These are phyloP conservation scores for Rhea pennata DNA, from an alignment of 2,113 vertebrate genomes.

Conservation along the genomic window DNA sequence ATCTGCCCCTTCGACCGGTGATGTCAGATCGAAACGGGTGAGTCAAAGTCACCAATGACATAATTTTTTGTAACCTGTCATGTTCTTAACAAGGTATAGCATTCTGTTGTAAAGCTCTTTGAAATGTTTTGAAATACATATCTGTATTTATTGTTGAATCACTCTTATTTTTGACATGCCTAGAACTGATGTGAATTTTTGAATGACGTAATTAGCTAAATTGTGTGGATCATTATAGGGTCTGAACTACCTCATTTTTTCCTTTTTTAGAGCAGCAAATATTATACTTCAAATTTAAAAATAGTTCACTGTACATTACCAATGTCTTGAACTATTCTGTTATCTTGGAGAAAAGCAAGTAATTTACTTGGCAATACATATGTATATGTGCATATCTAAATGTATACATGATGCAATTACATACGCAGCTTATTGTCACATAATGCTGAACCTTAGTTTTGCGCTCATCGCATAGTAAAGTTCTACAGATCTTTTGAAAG, in stretches of 20 bases:
- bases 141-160: not conserved
- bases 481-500: not conserved
- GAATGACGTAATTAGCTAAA: not conserved
- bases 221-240: not conserved
- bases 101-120: not conserved
- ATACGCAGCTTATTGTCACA: not conserved
- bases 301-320: not conserved
- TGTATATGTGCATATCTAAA: not conserved
- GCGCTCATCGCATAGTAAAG: not conserved
- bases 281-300: not conserved
- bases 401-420: not conserved
- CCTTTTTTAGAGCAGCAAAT: not conserved
- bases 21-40: slow-evolving; percentile 87
- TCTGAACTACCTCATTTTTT: not conserved
- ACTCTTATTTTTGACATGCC: not conserved
- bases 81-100: not conserved
- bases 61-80: not conserved
- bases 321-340: not conserved
- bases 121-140: not conserved
- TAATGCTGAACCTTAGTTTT: not conserved
- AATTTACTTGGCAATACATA: not conserved
- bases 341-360: not conserved
- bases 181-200: not conserved
- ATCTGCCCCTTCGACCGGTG: slow-evolving; percentile 76
- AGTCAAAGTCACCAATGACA: slow-evolving; percentile 48